Conservation (phyloP, 1,140 invertebrate genomes). For the Aphelenchoides avenae region DNA sequence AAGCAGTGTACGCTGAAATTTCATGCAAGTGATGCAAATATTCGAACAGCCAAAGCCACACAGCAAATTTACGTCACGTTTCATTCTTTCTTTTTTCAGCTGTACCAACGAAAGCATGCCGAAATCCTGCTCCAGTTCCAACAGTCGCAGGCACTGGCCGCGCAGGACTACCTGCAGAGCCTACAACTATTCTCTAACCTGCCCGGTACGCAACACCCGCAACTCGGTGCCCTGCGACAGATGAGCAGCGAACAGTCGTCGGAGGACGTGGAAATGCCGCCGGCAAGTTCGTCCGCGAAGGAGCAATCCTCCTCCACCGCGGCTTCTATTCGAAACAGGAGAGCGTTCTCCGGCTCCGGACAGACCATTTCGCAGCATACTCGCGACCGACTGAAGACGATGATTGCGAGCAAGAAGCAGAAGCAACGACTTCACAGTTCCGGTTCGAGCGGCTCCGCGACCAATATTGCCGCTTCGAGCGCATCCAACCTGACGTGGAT, state of each 20-base stretch:
- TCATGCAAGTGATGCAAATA: too few species aligned
- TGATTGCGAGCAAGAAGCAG: slow-evolving; percentile 54
- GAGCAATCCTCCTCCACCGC: slow-evolving; percentile 4
- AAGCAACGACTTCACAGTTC: slow-evolving; percentile 38
- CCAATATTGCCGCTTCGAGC: slow-evolving; percentile 22
- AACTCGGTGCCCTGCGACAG: slow-evolving; percentile 17
- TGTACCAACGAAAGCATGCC: slow-evolving; percentile 43
- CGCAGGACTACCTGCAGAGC: slow-evolving; percentile 40
- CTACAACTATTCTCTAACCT: slow-evolving; percentile 25
- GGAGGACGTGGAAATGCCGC: slow-evolving; percentile 6
- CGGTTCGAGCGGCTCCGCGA: slow-evolving; percentile 31
- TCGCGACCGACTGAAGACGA: slow-evolving; percentile 48
- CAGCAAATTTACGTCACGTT: too few species aligned
- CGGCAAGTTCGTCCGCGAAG: slow-evolving; percentile 1
- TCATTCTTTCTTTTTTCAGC: slow-evolving; percentile 30
- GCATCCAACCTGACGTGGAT: slow-evolving; percentile 19
- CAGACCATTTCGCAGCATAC: slow-evolving; percentile 50
- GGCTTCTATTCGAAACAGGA: slow-evolving; percentile 27
- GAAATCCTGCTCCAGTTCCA: slow-evolving; percentile 41
- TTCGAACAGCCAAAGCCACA: too few species aligned
- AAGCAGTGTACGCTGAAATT: too few species aligned
- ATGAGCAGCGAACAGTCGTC: slow-evolving; percentile 36
- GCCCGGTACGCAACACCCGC: slow-evolving; percentile 9
- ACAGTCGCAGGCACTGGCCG: slow-evolving; percentile 28
- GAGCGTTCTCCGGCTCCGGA: slow-evolving; percentile 44